A percentile compares a stretch with the other conserved stretches of the same genome.
These are phyloP conservation scores for Ischnura elegans DNA, from an alignment of 2,888 invertebrate species.

Conservation along the genomic window DNA sequence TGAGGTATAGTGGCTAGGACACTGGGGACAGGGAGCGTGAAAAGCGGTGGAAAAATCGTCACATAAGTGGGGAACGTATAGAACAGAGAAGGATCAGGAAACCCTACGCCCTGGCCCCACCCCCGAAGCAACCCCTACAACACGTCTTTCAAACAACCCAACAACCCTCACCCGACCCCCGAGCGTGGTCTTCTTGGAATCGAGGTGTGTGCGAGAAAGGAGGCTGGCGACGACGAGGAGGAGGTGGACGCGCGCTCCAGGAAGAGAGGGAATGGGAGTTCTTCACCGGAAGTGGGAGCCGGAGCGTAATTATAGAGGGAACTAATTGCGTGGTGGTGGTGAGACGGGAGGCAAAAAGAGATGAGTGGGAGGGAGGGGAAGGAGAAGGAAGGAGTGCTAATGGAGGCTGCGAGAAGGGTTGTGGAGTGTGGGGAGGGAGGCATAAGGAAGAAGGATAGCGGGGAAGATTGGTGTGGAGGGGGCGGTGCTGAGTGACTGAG, in stretches of 20 bases:
- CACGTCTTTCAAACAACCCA: not conserved
- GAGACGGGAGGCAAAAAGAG: constrained; percentile 8
- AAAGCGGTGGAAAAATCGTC: too few species aligned
- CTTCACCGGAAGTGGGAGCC: constrained; percentile 58
- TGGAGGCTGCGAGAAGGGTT: constrained; percentile 6
- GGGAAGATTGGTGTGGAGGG: not conserved
- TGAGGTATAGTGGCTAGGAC: too few species aligned
- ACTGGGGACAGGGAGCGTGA: too few species aligned
- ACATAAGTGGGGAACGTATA: not conserved
- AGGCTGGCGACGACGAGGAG: constrained; percentile 33
- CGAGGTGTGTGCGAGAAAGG: constrained; percentile 37
- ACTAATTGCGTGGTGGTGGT: constrained; percentile 60
- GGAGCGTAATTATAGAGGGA: constrained; percentile 57
- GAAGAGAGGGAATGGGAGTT: too few species aligned
- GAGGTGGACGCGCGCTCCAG: too few species aligned
- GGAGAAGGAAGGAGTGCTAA: constrained; percentile 12
- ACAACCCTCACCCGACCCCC: not conserved
- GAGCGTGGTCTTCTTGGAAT: not conserved
- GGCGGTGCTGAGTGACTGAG: not conserved
- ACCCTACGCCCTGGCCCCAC: not conserved
- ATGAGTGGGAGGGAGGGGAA: not conserved
- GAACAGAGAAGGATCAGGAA: not conserved
- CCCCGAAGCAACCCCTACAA: not conserved
- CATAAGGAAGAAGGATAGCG: constrained; percentile 1
- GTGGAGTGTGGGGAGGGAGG: not conserved